phyloP scores from a whole-genome alignment of 2,888 invertebrate species.

The Sphecodes monilicornis region DNA sequence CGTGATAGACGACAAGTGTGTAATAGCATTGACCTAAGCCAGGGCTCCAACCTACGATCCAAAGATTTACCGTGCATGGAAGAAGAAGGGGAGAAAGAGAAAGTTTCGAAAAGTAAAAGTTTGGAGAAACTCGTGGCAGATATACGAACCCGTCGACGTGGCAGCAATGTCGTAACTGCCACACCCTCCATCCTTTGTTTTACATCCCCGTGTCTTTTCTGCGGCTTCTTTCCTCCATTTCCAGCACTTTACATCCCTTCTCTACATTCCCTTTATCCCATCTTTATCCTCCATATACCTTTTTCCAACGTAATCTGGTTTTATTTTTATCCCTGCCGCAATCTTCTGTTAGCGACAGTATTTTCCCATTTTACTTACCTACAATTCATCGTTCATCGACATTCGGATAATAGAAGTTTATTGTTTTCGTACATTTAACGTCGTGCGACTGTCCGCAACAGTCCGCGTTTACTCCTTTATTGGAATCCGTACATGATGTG shows the following conservation, averaged over 20 bases:
- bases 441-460: too few relatives aligned
- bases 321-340: background rate
- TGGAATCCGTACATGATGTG: too few relatives aligned
- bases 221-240: background rate
- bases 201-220: background rate
- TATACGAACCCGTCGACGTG: background rate
- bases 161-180: slow-evolving; percentile 3
- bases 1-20: background rate
- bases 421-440: too few relatives aligned
- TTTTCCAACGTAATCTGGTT: background rate
- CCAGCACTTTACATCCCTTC: background rate
- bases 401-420: too few relatives aligned
- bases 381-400: background rate
- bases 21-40: slow-evolving; percentile 4
- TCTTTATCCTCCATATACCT: background rate
- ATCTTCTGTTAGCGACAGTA: background rate
- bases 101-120: slow-evolving; percentile 17
- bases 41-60: background rate
- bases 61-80: background rate
- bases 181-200: slow-evolving; percentile 1
- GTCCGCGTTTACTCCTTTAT: too few relatives aligned
- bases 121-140: background rate
- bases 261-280: background rate
- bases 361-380: background rate
- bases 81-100: background rate